A percentile compares a stretch with the other conserved stretches of the same genome.
Conservation (phyloP, 64 coral and sea anemone species). For the Dendrophyllia cribrosa region DNA sequence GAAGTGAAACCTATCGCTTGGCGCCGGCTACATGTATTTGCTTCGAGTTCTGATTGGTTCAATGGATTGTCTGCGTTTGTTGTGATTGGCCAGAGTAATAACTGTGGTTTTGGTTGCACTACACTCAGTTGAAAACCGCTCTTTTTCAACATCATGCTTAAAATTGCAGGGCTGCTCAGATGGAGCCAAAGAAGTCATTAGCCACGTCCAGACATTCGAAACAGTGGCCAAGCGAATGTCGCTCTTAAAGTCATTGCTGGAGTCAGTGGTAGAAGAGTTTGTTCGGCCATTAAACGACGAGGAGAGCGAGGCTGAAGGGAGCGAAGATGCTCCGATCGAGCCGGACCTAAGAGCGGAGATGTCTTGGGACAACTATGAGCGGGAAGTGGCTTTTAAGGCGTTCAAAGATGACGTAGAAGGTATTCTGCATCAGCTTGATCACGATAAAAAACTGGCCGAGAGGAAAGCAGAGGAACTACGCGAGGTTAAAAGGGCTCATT, state of each 20-base stretch:
- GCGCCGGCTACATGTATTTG: too few species aligned
- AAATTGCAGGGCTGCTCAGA: not conserved
- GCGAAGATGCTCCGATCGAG: slow-evolving; percentile 8
- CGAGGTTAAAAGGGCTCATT: slow-evolving; percentile 14
- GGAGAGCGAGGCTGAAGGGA: not conserved
- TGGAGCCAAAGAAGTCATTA: slow-evolving; percentile 27
- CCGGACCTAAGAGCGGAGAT: slow-evolving; percentile 7
- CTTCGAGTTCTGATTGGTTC: too few species aligned
- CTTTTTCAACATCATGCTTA: not conserved
- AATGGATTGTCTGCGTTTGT: too few species aligned
- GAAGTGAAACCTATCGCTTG: too few species aligned
- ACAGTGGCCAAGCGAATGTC: not conserved
- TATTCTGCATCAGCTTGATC: slow-evolving; percentile 38
- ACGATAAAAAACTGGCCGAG: not conserved
- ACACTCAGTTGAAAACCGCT: too few species aligned
- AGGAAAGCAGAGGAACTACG: slow-evolving; percentile 5
- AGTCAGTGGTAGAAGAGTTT: slow-evolving; percentile 31
- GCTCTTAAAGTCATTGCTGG: slow-evolving; percentile 21
- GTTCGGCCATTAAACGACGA: slow-evolving; percentile 3
- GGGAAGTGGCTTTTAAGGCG: slow-evolving; percentile 23
- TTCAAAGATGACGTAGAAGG: slow-evolving; percentile 47
- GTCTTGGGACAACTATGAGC: slow-evolving; percentile 67
- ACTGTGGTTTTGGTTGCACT: too few species aligned
- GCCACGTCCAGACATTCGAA: not conserved
- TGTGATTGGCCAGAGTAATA: too few species aligned